Percentiles rank a stretch among this genome's conserved stretches.
These are phyloP conservation scores for Lycocorax pyrrhopterus DNA, from an alignment of 2,113 vertebrate genomes.

Conservation along the genomic window DNA sequence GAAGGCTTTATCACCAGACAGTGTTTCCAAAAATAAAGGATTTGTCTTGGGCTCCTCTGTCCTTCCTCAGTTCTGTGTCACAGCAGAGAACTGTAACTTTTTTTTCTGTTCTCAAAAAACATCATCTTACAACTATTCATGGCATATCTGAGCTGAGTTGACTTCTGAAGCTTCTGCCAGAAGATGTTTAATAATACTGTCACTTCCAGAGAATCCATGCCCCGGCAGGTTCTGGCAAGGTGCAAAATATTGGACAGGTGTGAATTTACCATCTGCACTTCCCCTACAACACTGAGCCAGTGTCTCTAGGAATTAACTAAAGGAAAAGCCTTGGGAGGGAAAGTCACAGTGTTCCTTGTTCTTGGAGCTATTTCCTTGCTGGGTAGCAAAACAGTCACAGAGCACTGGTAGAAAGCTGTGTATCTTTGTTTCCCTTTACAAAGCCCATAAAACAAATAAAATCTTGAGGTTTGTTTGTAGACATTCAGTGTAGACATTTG, in stretches of 20 bases:
- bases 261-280: conserved; percentile 24
- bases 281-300: background rate
- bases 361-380: background rate
- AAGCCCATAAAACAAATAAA: background rate
- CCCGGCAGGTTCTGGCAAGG: conserved; percentile 32
- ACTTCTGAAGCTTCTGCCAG: conserved; percentile 26
- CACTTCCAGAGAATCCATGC: background rate
- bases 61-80: background rate
- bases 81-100: background rate
- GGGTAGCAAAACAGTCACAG: background rate
- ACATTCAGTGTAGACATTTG: background rate
- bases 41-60: background rate
- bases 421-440: background rate
- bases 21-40: background rate
- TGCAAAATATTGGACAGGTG: conserved; percentile 34
- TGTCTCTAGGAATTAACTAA: conserved; percentile 13
- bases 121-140: background rate
- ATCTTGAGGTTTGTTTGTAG: background rate
- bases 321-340: background rate
- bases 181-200: conserved; percentile 45
- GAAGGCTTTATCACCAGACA: background rate
- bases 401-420: background rate
- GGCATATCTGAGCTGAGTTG: background rate
- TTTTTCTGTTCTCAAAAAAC: background rate
- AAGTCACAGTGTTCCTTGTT: background rate